A percentile compares a stretch with the other conserved stretches of the same genome.
Conservation (phyloP, 92 coral and sea anemone genomes). For the Porites divaricata region DNA sequence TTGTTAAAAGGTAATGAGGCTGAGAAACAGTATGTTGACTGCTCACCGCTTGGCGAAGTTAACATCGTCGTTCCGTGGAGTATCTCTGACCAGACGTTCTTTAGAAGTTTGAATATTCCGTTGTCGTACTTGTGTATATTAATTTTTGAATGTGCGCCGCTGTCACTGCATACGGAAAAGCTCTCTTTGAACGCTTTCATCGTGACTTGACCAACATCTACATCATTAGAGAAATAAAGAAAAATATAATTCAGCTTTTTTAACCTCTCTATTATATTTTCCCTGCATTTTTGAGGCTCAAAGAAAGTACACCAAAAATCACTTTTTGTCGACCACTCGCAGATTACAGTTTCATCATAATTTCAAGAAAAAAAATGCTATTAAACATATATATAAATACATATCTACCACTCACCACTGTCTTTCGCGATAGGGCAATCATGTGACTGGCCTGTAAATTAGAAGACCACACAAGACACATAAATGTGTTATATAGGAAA, state of each 20-base stretch:
- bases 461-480: no score
- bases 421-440: no score
- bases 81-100: constrained; percentile 53
- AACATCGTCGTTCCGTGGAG: constrained; percentile 39
- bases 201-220: background rate
- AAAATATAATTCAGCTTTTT: no score
- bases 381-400: no score
- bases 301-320: background rate
- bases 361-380: no score
- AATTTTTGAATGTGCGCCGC: background rate
- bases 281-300: background rate
- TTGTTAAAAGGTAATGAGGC: constrained; percentile 39
- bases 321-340: background rate
- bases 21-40: constrained; percentile 49
- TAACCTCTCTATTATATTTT: background rate
- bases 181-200: constrained; percentile 36
- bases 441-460: no score
- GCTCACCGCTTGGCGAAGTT: constrained; percentile 3
- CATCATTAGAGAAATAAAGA: background rate
- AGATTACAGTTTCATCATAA: no score
- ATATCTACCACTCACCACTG: no score
- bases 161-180: constrained; percentile 34
- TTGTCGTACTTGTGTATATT: constrained; percentile 28
- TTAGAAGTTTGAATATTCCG: constrained; percentile 38
- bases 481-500: no score